These are phyloP conservation scores for Conger conger DNA, from an alignment of 2,113 vertebrate species.

Conservation along the genomic window DNA sequence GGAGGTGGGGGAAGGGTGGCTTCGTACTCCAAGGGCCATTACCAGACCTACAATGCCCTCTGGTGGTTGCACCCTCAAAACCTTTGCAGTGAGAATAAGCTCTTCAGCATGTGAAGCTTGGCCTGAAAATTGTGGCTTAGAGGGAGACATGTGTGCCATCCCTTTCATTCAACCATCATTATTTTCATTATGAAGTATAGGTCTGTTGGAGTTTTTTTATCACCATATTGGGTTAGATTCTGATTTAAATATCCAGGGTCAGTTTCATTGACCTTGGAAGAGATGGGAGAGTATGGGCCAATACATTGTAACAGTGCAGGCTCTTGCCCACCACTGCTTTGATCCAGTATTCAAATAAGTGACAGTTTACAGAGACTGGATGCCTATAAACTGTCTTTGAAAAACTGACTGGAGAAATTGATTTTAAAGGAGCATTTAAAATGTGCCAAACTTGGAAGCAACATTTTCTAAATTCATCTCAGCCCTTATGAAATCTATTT, in stretches of 20 bases:
- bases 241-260: background rate
- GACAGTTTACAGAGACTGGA: conserved; percentile 20
- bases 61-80: conserved; percentile 35
- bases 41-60: background rate
- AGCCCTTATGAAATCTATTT: conserved; percentile 74
- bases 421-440: conserved; percentile 54
- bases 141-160: conserved; percentile 43
- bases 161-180: conserved; percentile 29
- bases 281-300: background rate
- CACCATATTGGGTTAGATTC: background rate
- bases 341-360: conserved; percentile 60
- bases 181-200: conserved; percentile 51
- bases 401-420: conserved; percentile 27
- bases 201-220: conserved; percentile 44
- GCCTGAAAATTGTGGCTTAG: conserved; percentile 32
- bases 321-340: conserved; percentile 38
- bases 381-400: background rate
- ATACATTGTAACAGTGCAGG: conserved; percentile 30
- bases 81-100: conserved; percentile 53
- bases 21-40: no score
- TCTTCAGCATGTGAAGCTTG: conserved; percentile 47
- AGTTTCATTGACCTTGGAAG: background rate
- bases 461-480: conserved; percentile 68
- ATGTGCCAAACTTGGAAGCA: conserved; percentile 56
- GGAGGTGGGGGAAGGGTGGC: background rate